These are phyloP conservation scores for Coturnix japonica DNA, from an alignment of 2,113 vertebrate genomes.

Conservation along the genomic window DNA sequence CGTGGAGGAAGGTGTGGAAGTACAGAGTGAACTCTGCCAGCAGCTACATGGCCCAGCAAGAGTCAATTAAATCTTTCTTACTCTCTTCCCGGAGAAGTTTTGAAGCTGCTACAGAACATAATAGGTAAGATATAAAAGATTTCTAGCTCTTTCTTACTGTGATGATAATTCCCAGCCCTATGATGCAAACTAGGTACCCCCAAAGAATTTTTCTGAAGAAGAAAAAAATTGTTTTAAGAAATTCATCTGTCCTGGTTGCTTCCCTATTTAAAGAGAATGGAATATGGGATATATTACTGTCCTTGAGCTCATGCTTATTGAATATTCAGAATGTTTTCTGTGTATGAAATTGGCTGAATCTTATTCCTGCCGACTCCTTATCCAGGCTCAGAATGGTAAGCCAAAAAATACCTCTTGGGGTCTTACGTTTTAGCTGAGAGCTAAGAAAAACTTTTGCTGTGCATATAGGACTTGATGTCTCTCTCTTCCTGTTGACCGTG, in stretches of 20 bases:
- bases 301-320: background rate
- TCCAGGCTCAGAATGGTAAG: background rate
- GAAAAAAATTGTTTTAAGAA: background rate
- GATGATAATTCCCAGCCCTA: background rate
- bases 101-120: background rate
- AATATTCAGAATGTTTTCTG: background rate
- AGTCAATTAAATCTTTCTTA: background rate
- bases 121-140: background rate
- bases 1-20: background rate
- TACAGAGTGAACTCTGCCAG: background rate
- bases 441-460: background rate
- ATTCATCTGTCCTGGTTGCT: background rate
- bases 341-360: background rate
- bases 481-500: background rate
- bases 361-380: background rate
- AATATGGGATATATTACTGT: background rate
- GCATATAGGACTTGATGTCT: background rate
- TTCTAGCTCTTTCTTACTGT: background rate
- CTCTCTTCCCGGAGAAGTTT: background rate
- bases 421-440: background rate
- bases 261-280: fast-evolving
- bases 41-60: background rate
- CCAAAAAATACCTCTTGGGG: background rate
- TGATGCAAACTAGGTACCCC: background rate
- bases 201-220: background rate